Conservation (phyloP, 2,113 vertebrate species). For the Cyanoliseus patagonus region DNA sequence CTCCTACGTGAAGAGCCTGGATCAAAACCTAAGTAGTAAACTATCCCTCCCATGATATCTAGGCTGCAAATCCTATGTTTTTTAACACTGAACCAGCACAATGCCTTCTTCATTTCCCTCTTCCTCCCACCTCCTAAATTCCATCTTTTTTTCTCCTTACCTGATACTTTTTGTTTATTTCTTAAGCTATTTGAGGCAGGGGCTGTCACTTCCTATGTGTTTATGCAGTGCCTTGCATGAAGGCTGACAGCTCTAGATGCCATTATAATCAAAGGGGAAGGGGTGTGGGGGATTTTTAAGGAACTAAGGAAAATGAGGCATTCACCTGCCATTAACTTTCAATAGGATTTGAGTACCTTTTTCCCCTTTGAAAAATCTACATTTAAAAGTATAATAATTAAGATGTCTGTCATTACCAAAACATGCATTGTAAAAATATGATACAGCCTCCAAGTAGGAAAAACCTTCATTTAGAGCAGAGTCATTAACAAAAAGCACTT, state of each 20-base stretch:
- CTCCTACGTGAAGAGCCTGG: background rate
- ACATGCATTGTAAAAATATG: slow-evolving; percentile 11
- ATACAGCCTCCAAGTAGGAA: background rate
- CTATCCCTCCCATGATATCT: background rate
- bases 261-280: background rate
- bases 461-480: background rate
- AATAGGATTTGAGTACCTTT: background rate
- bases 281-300: background rate
- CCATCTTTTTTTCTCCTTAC: background rate
- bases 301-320: background rate
- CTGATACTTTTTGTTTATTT: background rate
- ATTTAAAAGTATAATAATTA: slow-evolving; percentile 18
- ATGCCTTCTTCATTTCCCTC: background rate
- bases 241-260: background rate
- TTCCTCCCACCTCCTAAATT: background rate
- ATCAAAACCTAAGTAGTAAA: background rate
- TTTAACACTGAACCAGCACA: background rate
- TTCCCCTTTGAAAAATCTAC: background rate
- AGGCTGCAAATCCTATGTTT: background rate
- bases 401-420: slow-evolving; percentile 9
- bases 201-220: background rate
- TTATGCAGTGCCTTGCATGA: background rate
- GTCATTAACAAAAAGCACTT: background rate
- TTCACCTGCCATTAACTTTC: background rate
- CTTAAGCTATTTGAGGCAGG: background rate